Base-by-base conservation (phyloP, 1,140 invertebrate genomes). In the Liolophura sinensis region DNA sequence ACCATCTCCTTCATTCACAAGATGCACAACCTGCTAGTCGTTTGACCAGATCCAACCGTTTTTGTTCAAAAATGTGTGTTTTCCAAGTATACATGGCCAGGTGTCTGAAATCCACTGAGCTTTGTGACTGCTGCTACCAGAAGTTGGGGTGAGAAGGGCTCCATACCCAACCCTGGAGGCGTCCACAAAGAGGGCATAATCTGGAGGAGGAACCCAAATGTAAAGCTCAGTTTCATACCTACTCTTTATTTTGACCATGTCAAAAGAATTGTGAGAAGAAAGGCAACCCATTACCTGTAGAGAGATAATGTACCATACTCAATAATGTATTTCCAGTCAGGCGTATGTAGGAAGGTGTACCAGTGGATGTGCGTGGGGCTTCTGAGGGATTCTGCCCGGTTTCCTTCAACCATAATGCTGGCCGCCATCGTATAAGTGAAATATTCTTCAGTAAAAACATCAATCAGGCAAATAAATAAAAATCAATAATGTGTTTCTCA, bases 11-110 rank as follows among this genome's bases (percentile, higher is more conserved):
- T 69, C 18, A 54, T 77, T 77, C 5, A 74, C 56, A 16, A 73
- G 3, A 22, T 60, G 24, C 1, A 73, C 71, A 9, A 64, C 69
- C 18, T 15, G 18, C 57, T 20, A 5, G 54, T 72, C 74, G 62
- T 78, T 74, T 12, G 62, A 64, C 65, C 67, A 76, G 62, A 67
- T 68, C 24, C 74, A 48, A 9, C 76, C 69, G 22, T 61, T 69
- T 58, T 72, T 70, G 7, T 67, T 67, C 0, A 66, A 59, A 65
- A 78, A 75, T 63, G 74, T 78, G 31, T 74, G 68, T 50, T 78
- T n/a, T 76, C 76, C 76, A 78, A 0, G 76, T 76, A 56, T 66
- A 76, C 15, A 69, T 50, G 64, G 31, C 72, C 73, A 75, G 9
- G 16, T 22, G 27, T 75, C 72, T 18, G 64, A 57, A 27, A 73